A percentile compares a stretch with the other conserved stretches of the same genome.
phyloP scores from a whole-genome alignment of 2,113 vertebrate species.

The Paracanthobrama guichenoti region DNA sequence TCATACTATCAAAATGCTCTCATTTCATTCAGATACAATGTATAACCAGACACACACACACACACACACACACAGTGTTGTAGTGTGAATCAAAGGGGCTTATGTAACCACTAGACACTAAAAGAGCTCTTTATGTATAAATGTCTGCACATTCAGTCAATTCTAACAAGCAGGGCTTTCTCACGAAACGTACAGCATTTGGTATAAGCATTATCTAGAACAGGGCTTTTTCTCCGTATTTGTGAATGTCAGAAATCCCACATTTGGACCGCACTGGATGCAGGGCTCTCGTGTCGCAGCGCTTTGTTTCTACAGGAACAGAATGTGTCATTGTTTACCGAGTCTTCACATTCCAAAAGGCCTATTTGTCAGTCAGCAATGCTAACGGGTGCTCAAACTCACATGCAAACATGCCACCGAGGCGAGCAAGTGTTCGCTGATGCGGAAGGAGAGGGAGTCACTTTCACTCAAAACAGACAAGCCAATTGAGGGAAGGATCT shows the following conservation, averaged over 20 bases:
- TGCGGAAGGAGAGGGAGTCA: slow-evolving; percentile 22
- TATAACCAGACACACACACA: not conserved
- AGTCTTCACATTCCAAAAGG: slow-evolving; percentile 20
- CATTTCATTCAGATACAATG: not conserved
- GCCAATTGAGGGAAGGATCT: slow-evolving; percentile 15
- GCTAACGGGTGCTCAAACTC: not conserved
- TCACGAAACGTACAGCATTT: not conserved
- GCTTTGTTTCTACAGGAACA: slow-evolving; percentile 34
- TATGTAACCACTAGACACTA: slow-evolving; percentile 3
- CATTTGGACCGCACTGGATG: slow-evolving; percentile 8
- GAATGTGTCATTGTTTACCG: slow-evolving; percentile 49
- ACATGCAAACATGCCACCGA: not conserved
- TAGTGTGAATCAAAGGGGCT: slow-evolving; percentile 14
- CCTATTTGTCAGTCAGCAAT: slow-evolving; percentile 44
- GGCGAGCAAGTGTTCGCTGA: not conserved
- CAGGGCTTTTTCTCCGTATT: slow-evolving; percentile 15
- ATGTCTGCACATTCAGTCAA: not conserved
- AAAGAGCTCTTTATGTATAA: not conserved
- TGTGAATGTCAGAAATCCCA: slow-evolving; percentile 31
- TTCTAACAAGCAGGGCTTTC: slow-evolving; percentile 18
- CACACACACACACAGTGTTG: not conserved
- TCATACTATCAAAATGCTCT: not conserved
- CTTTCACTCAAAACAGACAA: slow-evolving; percentile 27
- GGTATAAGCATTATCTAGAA: not conserved
- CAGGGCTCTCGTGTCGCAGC: slow-evolving; percentile 31